Base-by-base conservation (phyloP, 2,888 invertebrate genomes). In the Mesorhabditis sp. region DNA sequence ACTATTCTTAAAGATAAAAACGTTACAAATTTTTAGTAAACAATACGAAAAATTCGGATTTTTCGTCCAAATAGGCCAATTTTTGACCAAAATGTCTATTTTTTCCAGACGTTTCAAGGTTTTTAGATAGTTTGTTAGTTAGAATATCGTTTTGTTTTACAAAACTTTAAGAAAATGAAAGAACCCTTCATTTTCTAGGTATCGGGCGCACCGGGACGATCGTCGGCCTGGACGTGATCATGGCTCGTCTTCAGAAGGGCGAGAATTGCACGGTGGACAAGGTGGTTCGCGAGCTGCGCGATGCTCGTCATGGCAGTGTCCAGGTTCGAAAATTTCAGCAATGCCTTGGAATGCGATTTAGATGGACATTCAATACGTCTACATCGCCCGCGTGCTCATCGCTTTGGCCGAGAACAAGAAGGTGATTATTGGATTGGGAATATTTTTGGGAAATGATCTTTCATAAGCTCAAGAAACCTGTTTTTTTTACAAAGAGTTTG, bases 161-260 rank as follows among this genome's bases (percentile, higher is more conserved):
- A 42, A 45, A 6, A 28, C 15, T 50, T 66, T 15, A 58, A 50
- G 42, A n/a, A 4, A n/a, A 5, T 66, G 4, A n/a, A 43, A 45
- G 42, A 5, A 28, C 28, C 28, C 2, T 28, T n/a, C 15, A 71
- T 73, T 74, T 28, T 28, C 28, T 28, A 28, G 28, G 28, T 4
- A 80, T 81, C 58, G 80, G 81, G 4, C 71, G 83, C 5, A 83
- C 82, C 5, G 83, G 83, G 3, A 82, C 83, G 4, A 78, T 81
- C 42, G 80, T 81, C 62, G 81, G 80, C 0, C 73, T 81, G 28
- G 79, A 81, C 44, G 72, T 80, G 45, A 75, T 75, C 41, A 68
- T 74, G 41, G 70, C 67, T 15, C 72, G 73, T 66, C 66, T 80
- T 63, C 62, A 62, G 43, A 70, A 68, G 5, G 79, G 78, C 41